Percentiles rank a stretch among this genome's conserved stretches.
These are phyloP conservation scores for Cephus pulcher DNA, from an alignment of 2,888 invertebrate genomes.

Conservation along the genomic window DNA sequence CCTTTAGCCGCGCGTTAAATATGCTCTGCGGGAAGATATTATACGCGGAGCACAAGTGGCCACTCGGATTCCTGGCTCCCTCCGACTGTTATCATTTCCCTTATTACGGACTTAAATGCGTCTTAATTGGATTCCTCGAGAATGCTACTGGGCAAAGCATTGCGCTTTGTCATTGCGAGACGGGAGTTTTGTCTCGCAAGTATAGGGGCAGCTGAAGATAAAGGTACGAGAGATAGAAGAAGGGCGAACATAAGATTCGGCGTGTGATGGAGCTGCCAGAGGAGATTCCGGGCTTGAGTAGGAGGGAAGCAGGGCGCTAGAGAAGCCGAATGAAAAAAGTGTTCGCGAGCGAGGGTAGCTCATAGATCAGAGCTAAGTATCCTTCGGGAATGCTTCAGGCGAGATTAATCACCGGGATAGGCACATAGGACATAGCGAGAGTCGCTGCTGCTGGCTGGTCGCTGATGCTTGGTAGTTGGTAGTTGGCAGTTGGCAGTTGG, in stretches of 20 bases:
- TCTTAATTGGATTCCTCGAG: conserved; percentile 45
- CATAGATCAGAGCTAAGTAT: conserved; percentile 56
- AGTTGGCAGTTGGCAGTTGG: too few species aligned
- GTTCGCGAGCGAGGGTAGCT: conserved; percentile 29
- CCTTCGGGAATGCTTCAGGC: conserved; percentile 51
- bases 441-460: neutral
- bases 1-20: conserved; percentile 10
- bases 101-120: conserved; percentile 32
- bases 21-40: conserved; percentile 13
- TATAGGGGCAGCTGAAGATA: neutral
- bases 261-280: too few species aligned
- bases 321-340: conserved; percentile 12
- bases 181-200: neutral
- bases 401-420: conserved; percentile 53
- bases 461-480: too few species aligned
- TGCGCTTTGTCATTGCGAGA: neutral
- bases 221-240: neutral
- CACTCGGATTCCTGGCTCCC: conserved; percentile 25
- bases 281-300: too few species aligned
- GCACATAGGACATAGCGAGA: conserved; percentile 20
- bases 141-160: neutral
- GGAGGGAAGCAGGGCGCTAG: too few species aligned
- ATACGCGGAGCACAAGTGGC: conserved; percentile 14
- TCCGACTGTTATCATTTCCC: conserved; percentile 40
- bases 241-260: neutral